Base-by-base conservation (phyloP, 2,113 vertebrate genomes). In the Lathamus discolor region DNA sequence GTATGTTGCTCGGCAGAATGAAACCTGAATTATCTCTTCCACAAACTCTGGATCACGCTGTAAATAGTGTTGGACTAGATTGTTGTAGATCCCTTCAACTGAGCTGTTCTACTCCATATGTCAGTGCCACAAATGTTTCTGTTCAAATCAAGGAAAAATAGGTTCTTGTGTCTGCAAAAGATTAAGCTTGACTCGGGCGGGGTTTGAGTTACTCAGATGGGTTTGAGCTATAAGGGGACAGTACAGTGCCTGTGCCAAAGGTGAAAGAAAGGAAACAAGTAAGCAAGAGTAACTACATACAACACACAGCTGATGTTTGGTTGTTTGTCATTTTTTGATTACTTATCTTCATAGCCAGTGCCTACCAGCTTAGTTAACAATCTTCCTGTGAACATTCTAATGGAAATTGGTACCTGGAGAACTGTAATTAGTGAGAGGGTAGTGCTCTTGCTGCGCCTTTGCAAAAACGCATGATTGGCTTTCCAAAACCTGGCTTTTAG, bases 331-430 rank as follows among this genome's bases (percentile, higher is more conserved):
- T 57, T 78, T 74, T 29, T 23, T 10, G 13, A 29, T 67, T 54
- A 72, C 44, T 83, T 57, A 7, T 75, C 13, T 68, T 73, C 29
- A 79, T 64, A 80, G 35, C 7, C 20, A 73, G 37, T 51, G 73
- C 46, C 46, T 74, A 63, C 19, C 15, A 80, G 3, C 18, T 88
- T 67, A 48, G 27, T 29, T 37, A 49, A 61, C 14, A 52, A 88
- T 39, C 13, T 73, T 62, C 27, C 46, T 61, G 22, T 61, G 48
- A 64, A 51, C 3, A 13, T 83, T 48, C 7, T 74, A 52, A 48
- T 19, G 13, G 54, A 69, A 90, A 61, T 0, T 0, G 2, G 7
- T 64, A 18, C 13, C 13, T 46, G 9, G 39, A 48, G 16, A 72
- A 20, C 11, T 52, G 11, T 25, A 43, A 59, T 43, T 78, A 63